Conservation (phyloP, 2,113 vertebrate species). For the Ophthalmolycus amberensis region DNA sequence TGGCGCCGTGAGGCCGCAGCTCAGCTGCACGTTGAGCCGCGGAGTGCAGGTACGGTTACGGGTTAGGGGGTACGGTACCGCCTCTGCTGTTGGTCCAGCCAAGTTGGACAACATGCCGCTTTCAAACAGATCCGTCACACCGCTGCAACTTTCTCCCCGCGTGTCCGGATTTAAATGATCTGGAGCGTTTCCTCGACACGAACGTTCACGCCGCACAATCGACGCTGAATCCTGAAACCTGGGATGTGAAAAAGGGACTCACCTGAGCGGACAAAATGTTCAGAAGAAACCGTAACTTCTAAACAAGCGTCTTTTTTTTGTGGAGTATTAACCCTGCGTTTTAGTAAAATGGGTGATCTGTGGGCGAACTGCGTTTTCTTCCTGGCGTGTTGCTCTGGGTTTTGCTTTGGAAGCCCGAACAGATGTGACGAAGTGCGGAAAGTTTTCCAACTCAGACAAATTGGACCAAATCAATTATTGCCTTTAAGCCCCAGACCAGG, state of each 20-base stretch:
- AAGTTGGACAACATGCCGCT: slow-evolving; percentile 58
- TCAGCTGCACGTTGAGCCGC: not conserved
- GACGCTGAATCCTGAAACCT: not conserved
- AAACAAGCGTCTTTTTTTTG: not conserved
- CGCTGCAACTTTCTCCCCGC: slow-evolving; percentile 52
- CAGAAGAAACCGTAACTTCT: slow-evolving; percentile 24
- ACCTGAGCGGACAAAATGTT: slow-evolving; percentile 52
- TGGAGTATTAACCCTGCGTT: not conserved
- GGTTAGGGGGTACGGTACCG: slow-evolving; percentile 48
- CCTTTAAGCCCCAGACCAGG: slow-evolving; percentile 84
- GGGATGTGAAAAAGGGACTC: slow-evolving; percentile 60
- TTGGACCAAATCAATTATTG: slow-evolving; percentile 79
- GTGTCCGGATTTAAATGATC: slow-evolving; percentile 1
- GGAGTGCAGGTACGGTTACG: slow-evolving; percentile 55
- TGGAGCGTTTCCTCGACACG: not conserved
- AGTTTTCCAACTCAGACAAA: slow-evolving; percentile 87
- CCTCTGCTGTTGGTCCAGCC: slow-evolving; percentile 65
- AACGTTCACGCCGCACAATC: not conserved
- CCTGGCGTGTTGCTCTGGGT: slow-evolving; percentile 42
- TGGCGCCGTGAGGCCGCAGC: slow-evolving; percentile 31
- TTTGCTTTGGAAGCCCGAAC: slow-evolving; percentile 48
- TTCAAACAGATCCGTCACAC: slow-evolving; percentile 19
- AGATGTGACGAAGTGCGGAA: slow-evolving; percentile 87
- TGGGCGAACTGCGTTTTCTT: slow-evolving; percentile 42
- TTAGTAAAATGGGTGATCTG: slow-evolving; percentile 47